phyloP scores from a whole-genome alignment of 2,113 vertebrate genomes.

The Morphnarchus princeps region DNA sequence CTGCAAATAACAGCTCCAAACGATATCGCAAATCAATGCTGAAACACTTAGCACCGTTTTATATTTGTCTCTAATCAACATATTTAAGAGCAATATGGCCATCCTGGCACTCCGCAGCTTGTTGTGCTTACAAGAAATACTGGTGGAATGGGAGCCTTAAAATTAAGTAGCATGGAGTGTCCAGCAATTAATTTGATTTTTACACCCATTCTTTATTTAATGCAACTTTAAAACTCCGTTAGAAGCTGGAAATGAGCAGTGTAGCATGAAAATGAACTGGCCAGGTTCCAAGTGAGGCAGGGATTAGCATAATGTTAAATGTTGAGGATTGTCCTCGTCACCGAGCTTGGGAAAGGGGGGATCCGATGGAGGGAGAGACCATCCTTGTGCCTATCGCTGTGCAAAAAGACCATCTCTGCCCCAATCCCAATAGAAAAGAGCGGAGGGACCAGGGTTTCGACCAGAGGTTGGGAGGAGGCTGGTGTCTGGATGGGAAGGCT shows the following conservation, averaged over 20 bases:
- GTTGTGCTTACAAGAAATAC: conserved; percentile 74
- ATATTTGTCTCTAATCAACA: conserved; percentile 12
- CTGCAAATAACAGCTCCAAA: neutral
- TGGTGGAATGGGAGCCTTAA: conserved; percentile 73
- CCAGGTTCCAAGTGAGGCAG: conserved; percentile 56
- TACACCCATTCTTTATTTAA: conserved; percentile 73
- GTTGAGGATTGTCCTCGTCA: neutral
- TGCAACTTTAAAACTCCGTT: conserved; percentile 68
- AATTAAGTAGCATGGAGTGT: conserved; percentile 78
- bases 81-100: conserved; percentile 13
- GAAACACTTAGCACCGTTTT: neutral
- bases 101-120: conserved; percentile 50
- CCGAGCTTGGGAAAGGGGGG: neutral
- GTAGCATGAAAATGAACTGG: conserved; percentile 68
- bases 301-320: conserved; percentile 51
- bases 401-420: neutral
- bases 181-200: conserved; percentile 77
- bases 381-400: accelerated
- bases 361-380: neutral
- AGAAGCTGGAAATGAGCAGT: conserved; percentile 50
- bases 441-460: neutral
- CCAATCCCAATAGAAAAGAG: neutral
- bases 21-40: conserved; percentile 24
- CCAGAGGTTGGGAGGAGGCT: neutral
- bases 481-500: neutral